Evolutionary conservation across 2,113 vertebrate genomes (phyloP).

Genomic region (Paratilapia polleni): DNA sequence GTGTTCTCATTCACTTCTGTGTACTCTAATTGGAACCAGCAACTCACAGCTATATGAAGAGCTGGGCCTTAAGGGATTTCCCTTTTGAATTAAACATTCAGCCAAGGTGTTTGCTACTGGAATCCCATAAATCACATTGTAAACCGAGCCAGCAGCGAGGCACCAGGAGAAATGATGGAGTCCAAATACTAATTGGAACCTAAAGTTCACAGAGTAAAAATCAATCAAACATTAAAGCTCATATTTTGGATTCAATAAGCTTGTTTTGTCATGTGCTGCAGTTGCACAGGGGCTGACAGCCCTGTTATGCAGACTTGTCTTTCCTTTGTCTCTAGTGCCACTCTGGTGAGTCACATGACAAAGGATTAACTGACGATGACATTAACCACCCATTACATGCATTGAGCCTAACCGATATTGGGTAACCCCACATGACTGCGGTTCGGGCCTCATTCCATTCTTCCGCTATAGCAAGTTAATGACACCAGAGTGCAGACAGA

Average conservation of each 20-base stretch:
- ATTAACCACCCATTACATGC: neutral
- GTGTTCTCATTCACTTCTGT: neutral
- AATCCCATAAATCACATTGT: constrained; percentile 44
- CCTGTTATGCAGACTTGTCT: neutral
- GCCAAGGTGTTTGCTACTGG: neutral
- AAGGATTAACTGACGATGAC: neutral
- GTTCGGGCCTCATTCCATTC: neutral
- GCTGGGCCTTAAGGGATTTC: constrained; percentile 8
- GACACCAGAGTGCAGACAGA: neutral
- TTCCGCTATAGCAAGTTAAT: neutral
- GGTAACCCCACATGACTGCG: neutral
- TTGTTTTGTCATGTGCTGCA: neutral
- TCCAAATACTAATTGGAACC: neutral
- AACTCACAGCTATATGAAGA: neutral
- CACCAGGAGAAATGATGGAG: neutral
- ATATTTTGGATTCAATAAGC: neutral
- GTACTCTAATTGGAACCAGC: neutral
- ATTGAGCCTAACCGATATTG: neutral
- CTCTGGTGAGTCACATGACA: neutral
- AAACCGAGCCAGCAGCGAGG: constrained; percentile 5
- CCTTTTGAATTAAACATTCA: constrained; percentile 30
- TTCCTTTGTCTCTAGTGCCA: neutral
- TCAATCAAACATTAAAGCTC: neutral
- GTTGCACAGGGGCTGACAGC: neutral
- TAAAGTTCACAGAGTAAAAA: neutral